A percentile compares a stretch with the other conserved stretches of the same genome.
Conservation (phyloP, 2,113 vertebrate species). For the Orientallactaga bullata region DNA sequence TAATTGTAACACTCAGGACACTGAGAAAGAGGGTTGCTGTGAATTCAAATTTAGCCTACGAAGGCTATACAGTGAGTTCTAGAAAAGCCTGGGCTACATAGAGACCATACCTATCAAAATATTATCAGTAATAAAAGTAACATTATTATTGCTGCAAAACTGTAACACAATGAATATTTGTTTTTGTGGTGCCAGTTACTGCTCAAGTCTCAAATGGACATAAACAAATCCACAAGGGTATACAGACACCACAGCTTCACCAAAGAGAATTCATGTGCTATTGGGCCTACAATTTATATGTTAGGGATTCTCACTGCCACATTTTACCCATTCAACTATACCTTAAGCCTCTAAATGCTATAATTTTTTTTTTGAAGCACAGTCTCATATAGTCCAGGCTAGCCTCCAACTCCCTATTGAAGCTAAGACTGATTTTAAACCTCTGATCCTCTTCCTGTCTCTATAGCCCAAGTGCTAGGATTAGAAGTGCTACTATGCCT, state of each 20-base stretch:
- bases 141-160: not conserved
- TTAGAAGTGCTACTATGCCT: not conserved
- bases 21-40: too few relatives aligned
- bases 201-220: not conserved
- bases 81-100: too few relatives aligned
- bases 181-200: slow-evolving; percentile 32
- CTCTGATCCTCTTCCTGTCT: not conserved
- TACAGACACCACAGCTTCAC: slow-evolving; percentile 4
- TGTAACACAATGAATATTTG: not conserved
- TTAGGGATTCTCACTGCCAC: not conserved
- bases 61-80: too few relatives aligned
- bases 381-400: not conserved
- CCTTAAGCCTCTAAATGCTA: not conserved
- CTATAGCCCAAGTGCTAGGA: not conserved
- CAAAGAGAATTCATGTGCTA: slow-evolving; percentile 17
- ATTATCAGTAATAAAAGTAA: too few relatives aligned
- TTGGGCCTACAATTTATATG: not conserved
- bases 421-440: too few relatives aligned
- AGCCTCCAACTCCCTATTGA: not conserved
- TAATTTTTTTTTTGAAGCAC: not conserved
- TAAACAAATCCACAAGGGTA: not conserved
- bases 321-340: not conserved
- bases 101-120: too few relatives aligned
- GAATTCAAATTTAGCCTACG: too few relatives aligned
- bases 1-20: too few relatives aligned